Evolutionary conservation across 2,113 vertebrate genomes (phyloP).

Genomic region (Entelurus aequoreus): DNA sequence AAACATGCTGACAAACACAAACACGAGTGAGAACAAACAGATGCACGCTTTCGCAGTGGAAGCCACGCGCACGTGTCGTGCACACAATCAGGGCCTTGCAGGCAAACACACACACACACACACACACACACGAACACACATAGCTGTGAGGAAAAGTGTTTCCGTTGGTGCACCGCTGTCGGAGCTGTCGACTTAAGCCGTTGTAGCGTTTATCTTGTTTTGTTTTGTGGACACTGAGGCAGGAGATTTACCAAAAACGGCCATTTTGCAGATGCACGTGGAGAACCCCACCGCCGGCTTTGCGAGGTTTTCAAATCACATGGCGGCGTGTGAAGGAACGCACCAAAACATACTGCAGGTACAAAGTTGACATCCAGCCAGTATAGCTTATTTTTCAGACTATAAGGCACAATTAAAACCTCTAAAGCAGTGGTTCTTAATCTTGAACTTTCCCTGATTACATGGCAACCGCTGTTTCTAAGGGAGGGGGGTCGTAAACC

Average conservation of each 20-base stretch:
- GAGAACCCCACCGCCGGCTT: slow-evolving; percentile 7
- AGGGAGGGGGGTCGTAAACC: no score
- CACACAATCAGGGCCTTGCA: neutral
- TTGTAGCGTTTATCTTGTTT: slow-evolving; percentile 31
- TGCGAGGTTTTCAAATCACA: slow-evolving; percentile 3
- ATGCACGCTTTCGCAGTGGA: slow-evolving; percentile 48
- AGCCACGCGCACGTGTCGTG: slow-evolving; percentile 27
- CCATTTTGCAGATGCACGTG: slow-evolving; percentile 17
- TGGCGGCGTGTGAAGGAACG: slow-evolving; percentile 1
- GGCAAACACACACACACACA: neutral
- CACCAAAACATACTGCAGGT: neutral
- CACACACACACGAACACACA: slow-evolving; percentile 4
- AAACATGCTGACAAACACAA: slow-evolving; percentile 67
- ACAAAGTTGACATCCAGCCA: neutral
- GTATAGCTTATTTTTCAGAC: neutral
- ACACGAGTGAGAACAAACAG: slow-evolving; percentile 61
- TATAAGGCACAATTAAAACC: no score
- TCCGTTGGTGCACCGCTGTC: slow-evolving; percentile 21
- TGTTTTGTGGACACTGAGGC: slow-evolving; percentile 23
- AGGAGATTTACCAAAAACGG: slow-evolving; percentile 1
- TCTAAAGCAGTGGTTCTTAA: no score
- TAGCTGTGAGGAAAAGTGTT: neutral
- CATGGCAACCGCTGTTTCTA: no score
- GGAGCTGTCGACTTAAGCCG: slow-evolving; percentile 21
- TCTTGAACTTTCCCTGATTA: no score